A percentile compares a stretch with the other conserved stretches of the same genome.
These are phyloP conservation scores for Eupleurogrammus muticus DNA, from an alignment of 2,797 vertebrate genomes.

Conservation along the genomic window DNA sequence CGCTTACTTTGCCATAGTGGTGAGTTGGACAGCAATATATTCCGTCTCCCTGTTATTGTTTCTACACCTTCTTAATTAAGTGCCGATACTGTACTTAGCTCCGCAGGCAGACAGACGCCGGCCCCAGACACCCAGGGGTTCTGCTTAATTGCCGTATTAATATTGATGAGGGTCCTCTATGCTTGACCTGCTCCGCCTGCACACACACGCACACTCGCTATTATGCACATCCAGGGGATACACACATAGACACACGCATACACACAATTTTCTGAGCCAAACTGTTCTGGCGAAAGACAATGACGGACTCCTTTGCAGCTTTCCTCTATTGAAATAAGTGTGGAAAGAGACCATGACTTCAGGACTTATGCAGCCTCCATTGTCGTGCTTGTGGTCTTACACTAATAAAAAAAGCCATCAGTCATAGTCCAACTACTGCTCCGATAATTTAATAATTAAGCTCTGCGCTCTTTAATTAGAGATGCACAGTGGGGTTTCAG, in stretches of 20 bases:
- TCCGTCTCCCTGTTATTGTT: constrained; percentile 28
- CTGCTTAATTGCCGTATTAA: constrained; percentile 80
- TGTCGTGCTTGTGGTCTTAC: too few species aligned
- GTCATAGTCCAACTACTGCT: too few species aligned
- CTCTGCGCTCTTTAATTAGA: too few species aligned
- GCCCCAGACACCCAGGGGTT: constrained; percentile 45
- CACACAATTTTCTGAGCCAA: constrained; percentile 11
- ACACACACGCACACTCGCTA: constrained; percentile 15
- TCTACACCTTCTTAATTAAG: constrained; percentile 54
- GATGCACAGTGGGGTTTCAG: too few species aligned
- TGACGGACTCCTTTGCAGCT: constrained; percentile 1
- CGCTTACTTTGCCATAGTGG: not conserved
- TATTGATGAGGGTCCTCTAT: constrained; percentile 78
- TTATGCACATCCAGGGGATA: constrained; percentile 7
- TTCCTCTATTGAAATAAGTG: constrained; percentile 15
- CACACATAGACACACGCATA: constrained; percentile 12
- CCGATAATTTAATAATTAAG: too few species aligned
- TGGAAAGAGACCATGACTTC: constrained; percentile 16
- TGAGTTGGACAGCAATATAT: constrained; percentile 14
- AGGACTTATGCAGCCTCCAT: too few species aligned
- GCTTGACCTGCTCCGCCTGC: constrained; percentile 58
- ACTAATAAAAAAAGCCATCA: too few species aligned
- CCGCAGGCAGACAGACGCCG: constrained; percentile 36
- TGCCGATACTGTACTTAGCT: constrained; percentile 40
- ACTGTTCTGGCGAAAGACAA: constrained; percentile 19